Conservation (phyloP, 2,113 vertebrate species). For the Coturnix japonica region DNA sequence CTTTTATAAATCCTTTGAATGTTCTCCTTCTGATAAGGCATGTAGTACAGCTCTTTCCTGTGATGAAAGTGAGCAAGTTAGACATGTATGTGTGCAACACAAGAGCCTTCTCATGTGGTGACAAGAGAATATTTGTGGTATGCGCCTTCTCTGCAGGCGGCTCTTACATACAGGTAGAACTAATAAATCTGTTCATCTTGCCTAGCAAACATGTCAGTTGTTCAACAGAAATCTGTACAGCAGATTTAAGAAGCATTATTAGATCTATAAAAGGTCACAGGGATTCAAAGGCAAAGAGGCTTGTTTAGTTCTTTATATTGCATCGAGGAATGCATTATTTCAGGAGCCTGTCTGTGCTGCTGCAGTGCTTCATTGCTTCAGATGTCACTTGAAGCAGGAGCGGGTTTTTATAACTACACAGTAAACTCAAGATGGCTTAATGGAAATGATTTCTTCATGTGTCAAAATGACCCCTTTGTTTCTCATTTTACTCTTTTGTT, state of each 20-base stretch:
- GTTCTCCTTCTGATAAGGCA: background rate
- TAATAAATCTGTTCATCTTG: background rate
- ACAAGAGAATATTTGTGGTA: background rate
- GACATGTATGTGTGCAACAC: background rate
- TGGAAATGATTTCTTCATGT: constrained; percentile 97
- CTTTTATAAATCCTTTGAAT: background rate
- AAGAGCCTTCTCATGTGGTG: background rate
- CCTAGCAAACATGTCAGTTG: background rate
- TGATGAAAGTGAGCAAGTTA: background rate
- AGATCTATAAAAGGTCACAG: constrained; percentile 31
- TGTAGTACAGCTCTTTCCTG: background rate
- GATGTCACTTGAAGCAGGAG: constrained; percentile 80
- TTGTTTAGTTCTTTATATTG: constrained; percentile 24
- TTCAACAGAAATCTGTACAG: background rate
- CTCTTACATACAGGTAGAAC: background rate
- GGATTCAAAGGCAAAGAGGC: constrained; percentile 43
- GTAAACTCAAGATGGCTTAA: constrained; percentile 89
- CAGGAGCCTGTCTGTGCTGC: constrained; percentile 30
- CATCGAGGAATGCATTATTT: background rate
- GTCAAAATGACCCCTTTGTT: constrained; percentile 94
- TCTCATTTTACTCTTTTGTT: constrained; percentile 82
- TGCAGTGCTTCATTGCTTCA: constrained; percentile 68
- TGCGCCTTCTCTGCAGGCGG: background rate
- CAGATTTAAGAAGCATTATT: constrained; percentile 51
- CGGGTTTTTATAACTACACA: constrained; percentile 86